These are phyloP conservation scores for Papilio dardanus DNA, from an alignment of 1,140 invertebrate genomes.

Conservation along the genomic window DNA sequence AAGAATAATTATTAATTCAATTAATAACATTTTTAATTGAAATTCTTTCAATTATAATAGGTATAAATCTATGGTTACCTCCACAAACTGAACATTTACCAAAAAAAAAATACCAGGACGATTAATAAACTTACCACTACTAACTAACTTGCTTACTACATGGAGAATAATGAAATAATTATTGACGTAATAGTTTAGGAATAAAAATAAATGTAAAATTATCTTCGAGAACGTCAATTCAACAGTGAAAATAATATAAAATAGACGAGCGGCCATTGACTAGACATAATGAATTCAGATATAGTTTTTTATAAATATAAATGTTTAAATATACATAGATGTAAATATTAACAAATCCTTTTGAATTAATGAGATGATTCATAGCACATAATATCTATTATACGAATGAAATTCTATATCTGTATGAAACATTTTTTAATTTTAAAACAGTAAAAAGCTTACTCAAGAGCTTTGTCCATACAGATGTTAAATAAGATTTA, in stretches of 20 bases:
- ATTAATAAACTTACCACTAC: too few relatives aligned
- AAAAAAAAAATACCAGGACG: too few relatives aligned
- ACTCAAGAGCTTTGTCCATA: background rate
- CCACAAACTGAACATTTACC: too few relatives aligned
- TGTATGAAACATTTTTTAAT: background rate
- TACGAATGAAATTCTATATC: background rate
- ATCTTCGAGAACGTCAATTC: background rate
- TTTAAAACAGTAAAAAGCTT: background rate
- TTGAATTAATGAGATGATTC: conserved; percentile 47
- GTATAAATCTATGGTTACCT: too few relatives aligned
- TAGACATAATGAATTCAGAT: conserved; percentile 7
- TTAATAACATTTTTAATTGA: conserved; percentile 82
- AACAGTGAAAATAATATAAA: background rate
- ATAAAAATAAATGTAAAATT: background rate
- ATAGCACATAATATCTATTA: conserved; percentile 31
- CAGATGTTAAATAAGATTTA: background rate
- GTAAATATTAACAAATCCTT: conserved; percentile 49
- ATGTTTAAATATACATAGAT: conserved; percentile 39
- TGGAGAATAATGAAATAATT: background rate
- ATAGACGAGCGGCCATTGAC: conserved; percentile 6
- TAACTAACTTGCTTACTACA: too few relatives aligned
- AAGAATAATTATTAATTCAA: conserved; percentile 82
- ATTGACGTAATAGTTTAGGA: background rate
- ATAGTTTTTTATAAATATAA: conserved; percentile 21
- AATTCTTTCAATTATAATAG: conserved; percentile 86